phyloP scores from a whole-genome alignment of 2,888 invertebrate genomes.

The Lomographa bimaculata region DNA sequence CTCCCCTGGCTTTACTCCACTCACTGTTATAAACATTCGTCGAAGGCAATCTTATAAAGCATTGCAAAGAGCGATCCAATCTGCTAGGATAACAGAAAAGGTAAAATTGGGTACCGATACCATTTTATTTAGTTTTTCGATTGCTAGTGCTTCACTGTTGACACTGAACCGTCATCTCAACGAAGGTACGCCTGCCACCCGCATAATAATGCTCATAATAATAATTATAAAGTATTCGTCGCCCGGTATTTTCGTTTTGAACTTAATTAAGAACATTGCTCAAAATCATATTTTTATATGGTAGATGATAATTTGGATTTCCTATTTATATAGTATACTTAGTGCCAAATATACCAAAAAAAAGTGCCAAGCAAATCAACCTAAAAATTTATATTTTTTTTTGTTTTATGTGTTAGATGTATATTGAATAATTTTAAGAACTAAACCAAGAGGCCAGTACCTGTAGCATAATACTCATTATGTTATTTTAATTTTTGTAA shows the following conservation, averaged over 20 bases:
- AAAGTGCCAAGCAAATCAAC: conserved; percentile 50
- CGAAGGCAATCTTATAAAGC: conserved; percentile 1
- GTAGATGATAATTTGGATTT: conserved; percentile 50
- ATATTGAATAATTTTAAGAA: conserved; percentile 35
- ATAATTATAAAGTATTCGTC: conserved; percentile 65
- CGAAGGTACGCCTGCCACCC: conserved; percentile 32
- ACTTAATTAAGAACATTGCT: conserved; percentile 67
- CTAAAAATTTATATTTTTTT: conserved; percentile 44
- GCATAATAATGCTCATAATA: conserved; percentile 46
- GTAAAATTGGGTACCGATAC: no score
- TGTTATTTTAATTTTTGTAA: conserved; percentile 52
- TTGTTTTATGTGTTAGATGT: conserved; percentile 35
- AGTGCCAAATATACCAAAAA: conserved; percentile 64
- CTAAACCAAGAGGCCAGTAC: conserved; percentile 69
- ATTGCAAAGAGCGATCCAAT: no score
- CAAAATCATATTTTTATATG: conserved; percentile 61
- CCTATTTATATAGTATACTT: conserved; percentile 43
- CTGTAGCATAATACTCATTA: conserved; percentile 75
- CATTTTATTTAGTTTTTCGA: no score
- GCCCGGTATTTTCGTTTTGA: conserved; percentile 71
- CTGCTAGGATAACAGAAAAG: conserved; percentile 1
- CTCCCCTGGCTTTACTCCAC: no score
- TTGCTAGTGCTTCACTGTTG: conserved; percentile 4
- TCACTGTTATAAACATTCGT: background rate
- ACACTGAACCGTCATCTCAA: conserved; percentile 25